Evolutionary conservation across 2,797 vertebrate genomes (phyloP), one percentile per base, ranked within the genome.

Genomic region (Rhyacichthys aspro): DNA sequence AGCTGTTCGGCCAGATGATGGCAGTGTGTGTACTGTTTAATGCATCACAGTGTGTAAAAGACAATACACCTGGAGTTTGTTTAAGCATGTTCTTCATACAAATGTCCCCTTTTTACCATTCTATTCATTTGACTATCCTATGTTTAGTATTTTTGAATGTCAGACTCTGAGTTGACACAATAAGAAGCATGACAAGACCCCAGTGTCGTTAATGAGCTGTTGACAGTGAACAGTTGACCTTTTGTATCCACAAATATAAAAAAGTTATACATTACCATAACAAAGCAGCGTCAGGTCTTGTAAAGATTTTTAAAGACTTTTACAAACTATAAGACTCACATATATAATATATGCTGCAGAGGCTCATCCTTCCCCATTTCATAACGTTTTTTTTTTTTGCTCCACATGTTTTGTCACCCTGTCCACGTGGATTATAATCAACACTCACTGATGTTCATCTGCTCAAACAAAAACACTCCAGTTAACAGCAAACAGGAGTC

Each of bases 1-100:
- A 28, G 38, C 11, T 41, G 11, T 55, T 46, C 1, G 11, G 32
- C 85, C 88, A 89, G 79, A 79, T 67, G 88, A 72, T 84, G 88
- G 86, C 88, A 86, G 81, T 82, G 80, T 80, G 74, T 76, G 59
- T 79, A 69, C 48, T 75, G 49, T 53, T 79, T 59, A 58, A 48
- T 49, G 67, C 17, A 18, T 16, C 10, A 37, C 32, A 63, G 34
- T 28, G 23, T 5, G 23, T 28, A 2, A 28, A 28, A 28, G 23
- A 28, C 23, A 28, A 28, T 28, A 42, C 15, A 64, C 14, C 55
- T 54, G 15, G 54, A 44, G 55, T 44, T 36, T 28, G 2, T 28
- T 55, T 50, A 45, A 12, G 18, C 9, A 0, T 44, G 8, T n/a
- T 16, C 10, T 34, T 55, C 17, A 12, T 39, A 39, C 36, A 52